These are phyloP conservation scores for Lapara coniferarum DNA, from an alignment of 2,888 invertebrate species.

Conservation along the genomic window DNA sequence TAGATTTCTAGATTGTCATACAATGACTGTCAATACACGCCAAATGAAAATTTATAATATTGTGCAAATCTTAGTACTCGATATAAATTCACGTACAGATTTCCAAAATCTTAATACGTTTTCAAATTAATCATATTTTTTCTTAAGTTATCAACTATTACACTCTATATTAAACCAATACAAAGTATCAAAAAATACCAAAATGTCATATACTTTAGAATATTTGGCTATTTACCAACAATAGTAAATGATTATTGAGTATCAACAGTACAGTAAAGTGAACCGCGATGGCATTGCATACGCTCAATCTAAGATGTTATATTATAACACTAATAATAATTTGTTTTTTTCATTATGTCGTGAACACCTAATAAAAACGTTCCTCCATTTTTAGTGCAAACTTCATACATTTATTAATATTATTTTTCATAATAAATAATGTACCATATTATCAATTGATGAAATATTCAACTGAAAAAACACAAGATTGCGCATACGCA, in stretches of 20 bases:
- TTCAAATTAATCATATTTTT: slow-evolving; percentile 11
- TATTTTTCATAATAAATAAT: background rate
- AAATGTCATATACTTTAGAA: slow-evolving; percentile 33
- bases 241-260: slow-evolving; percentile 25
- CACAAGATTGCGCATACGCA: background rate
- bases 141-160: slow-evolving; percentile 27
- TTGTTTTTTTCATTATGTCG: too few species aligned
- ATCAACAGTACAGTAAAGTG: slow-evolving; percentile 1
- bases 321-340: too few species aligned
- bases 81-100: background rate
- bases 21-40: background rate
- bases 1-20: background rate
- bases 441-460: background rate
- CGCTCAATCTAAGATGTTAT: background rate
- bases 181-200: slow-evolving; percentile 46
- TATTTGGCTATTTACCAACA: slow-evolving; percentile 40
- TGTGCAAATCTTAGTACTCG: background rate
- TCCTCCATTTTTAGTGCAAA: background rate
- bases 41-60: background rate
- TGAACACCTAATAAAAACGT: too few species aligned
- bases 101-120: slow-evolving; percentile 15
- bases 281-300: background rate
- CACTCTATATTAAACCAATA: slow-evolving; percentile 30
- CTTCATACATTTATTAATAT: background rate
- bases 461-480: background rate